Percentiles rank a stretch among this genome's conserved stretches.
These are phyloP conservation scores for Mormoops blainvillei DNA, from an alignment of 2,113 vertebrate species.

Conservation along the genomic window DNA sequence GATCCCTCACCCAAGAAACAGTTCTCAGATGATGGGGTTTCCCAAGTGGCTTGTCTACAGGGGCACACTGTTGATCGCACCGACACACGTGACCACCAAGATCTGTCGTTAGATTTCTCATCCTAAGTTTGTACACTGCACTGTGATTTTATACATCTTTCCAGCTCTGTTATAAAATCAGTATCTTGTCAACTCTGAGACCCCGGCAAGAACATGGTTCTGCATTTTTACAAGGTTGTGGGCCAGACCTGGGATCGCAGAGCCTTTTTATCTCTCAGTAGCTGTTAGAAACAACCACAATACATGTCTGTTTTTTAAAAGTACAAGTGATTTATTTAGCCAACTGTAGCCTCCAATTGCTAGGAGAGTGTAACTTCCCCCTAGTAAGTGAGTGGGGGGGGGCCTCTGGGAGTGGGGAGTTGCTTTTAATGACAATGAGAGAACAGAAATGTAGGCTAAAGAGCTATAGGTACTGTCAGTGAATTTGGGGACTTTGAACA, in stretches of 20 bases:
- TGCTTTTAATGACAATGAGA: neutral
- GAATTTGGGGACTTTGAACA: neutral
- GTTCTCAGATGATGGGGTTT: neutral
- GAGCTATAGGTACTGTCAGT: accelerated
- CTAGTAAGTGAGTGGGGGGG: too few species aligned
- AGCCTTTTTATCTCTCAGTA: neutral
- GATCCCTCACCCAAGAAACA: neutral
- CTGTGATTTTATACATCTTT: neutral
- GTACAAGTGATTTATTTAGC: neutral
- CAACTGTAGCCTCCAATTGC: neutral
- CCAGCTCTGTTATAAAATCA: too few species aligned
- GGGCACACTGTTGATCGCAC: neutral
- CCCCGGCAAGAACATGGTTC: neutral
- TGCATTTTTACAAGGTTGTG: neutral
- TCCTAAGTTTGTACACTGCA: neutral
- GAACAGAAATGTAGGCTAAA: neutral
- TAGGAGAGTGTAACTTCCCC: neutral
- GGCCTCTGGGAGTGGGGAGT: neutral
- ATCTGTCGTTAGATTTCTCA: neutral
- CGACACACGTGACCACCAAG: neutral
- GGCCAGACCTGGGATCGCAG: neutral
- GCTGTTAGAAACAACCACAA: neutral
- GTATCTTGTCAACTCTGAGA: neutral
- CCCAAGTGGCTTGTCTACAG: neutral
- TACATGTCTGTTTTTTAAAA: neutral